Base-by-base conservation (phyloP, 2,888 invertebrate species). In the Nudaria mundana region DNA sequence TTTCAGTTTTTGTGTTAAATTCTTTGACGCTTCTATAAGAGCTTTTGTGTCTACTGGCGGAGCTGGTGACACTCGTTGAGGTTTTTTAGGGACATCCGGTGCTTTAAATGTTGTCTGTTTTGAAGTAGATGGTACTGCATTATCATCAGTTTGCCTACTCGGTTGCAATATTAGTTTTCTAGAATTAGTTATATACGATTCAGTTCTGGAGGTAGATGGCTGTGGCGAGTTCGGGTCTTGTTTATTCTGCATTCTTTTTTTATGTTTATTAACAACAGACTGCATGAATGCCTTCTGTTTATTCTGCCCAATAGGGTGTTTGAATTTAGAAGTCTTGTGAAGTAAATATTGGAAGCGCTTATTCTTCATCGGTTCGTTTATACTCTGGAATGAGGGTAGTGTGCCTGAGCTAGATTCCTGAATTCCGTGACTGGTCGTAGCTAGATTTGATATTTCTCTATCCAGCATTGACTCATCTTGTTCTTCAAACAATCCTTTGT, bases 1-100 rank as follows among this genome's bases (percentile, higher is more conserved):
- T 71, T 96, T 94, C 41, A 98, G 84, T 37, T 97, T 97, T 79
- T 97, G 97, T 39, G 97, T 97, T 54, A 98, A 90, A 82, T 97
- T 97, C 63, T 97, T 92, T 13, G 97, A 96, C 7, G 97, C 97
- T 79, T 97, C 97, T 51, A 96, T 94, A 29, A 98, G 90, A 33
- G 95, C 94, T 63, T 93, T 91, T 11, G 94, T 93, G 68, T 94
- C 94, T 35, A 85, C 78, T 16, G 90, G 89, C 37, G 85, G 81
- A 26, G 74, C 76, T 23, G 76, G 81, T 4, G 76, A 74, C 18
- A 66, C 76, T 58, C 76, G 65, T 26, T 79, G 82, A 2, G 75
- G 76, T 37, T 81, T 83, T 40, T 78, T 85, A 39, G 79, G 86
- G 52, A 65, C 83, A 54, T 70, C 87, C 30, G 70, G 86, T 39